Evolutionary conservation across 2,797 vertebrate species (phyloP).

Genomic region (Sebastes taczanowskii): DNA sequence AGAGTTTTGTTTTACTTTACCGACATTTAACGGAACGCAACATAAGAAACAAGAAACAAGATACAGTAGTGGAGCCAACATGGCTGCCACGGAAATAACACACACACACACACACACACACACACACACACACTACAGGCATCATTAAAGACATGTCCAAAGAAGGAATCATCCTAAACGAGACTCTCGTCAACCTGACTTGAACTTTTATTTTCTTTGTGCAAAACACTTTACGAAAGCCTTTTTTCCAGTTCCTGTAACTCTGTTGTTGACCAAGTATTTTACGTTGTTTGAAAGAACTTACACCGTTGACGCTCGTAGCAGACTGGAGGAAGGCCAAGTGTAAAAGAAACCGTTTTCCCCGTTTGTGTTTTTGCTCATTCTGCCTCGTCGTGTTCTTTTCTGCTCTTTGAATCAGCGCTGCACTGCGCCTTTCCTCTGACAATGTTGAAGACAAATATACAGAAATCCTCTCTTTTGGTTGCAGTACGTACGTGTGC

Average conservation of each 20-base stretch:
- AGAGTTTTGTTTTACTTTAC: background rate
- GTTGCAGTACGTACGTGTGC: slow-evolving; percentile 55
- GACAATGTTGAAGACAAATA: slow-evolving; percentile 47
- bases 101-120: too few relatives aligned
- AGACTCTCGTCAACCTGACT: slow-evolving; percentile 40
- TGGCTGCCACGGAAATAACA: background rate
- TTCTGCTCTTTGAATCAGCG: slow-evolving; percentile 63
- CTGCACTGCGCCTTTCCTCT: slow-evolving; percentile 40
- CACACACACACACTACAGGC: background rate
- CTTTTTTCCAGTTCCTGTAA: slow-evolving; percentile 13
- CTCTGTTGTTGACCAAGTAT: background rate
- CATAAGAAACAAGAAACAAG: background rate
- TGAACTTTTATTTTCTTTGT: slow-evolving; percentile 28
- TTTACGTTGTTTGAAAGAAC: background rate
- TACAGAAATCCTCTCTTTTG: slow-evolving; percentile 29
- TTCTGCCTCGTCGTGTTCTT: slow-evolving; percentile 12
- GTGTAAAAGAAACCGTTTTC: background rate
- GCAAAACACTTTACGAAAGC: background rate
- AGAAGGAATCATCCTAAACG: slow-evolving; percentile 56
- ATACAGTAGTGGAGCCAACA: background rate
- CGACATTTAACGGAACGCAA: background rate
- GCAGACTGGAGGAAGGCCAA: background rate
- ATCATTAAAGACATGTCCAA: slow-evolving; percentile 60
- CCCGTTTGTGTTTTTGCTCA: slow-evolving; percentile 15
- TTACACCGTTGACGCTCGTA: background rate